phyloP scores from a whole-genome alignment of 2,113 vertebrate genomes.

The Mionectes macconnelli region DNA sequence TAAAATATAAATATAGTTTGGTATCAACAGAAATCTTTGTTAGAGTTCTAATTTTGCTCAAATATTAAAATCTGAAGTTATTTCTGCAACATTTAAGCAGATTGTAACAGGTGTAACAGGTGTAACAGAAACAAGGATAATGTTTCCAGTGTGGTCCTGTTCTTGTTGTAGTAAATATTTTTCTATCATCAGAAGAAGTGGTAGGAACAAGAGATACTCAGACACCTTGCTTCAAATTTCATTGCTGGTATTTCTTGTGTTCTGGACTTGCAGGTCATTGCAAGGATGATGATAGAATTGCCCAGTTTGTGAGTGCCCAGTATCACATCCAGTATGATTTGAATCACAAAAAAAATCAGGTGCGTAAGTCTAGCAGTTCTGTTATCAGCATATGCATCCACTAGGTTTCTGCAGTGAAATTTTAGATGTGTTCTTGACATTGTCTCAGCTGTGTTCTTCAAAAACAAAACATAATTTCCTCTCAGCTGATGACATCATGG shows the following conservation, averaged over 20 bases:
- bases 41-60: too few relatives aligned
- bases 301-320: background rate
- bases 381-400: background rate
- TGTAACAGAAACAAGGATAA: background rate
- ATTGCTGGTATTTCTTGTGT: background rate
- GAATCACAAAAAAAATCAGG: background rate
- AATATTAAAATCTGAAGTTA: too few relatives aligned
- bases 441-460: background rate
- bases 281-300: background rate
- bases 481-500: rapidly evolving
- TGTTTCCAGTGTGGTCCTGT: background rate
- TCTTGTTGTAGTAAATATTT: background rate
- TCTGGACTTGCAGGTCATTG: background rate
- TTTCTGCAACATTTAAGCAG: too few relatives aligned
- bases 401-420: background rate
- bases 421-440: background rate
- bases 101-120: too few relatives aligned
- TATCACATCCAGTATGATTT: background rate
- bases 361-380: background rate
- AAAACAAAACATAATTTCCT: background rate
- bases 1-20: too few relatives aligned
- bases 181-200: background rate
- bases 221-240: background rate
- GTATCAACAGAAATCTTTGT: too few relatives aligned
- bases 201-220: background rate